phyloP scores from a whole-genome alignment of 2,888 invertebrate genomes.

The Blera fallax region DNA sequence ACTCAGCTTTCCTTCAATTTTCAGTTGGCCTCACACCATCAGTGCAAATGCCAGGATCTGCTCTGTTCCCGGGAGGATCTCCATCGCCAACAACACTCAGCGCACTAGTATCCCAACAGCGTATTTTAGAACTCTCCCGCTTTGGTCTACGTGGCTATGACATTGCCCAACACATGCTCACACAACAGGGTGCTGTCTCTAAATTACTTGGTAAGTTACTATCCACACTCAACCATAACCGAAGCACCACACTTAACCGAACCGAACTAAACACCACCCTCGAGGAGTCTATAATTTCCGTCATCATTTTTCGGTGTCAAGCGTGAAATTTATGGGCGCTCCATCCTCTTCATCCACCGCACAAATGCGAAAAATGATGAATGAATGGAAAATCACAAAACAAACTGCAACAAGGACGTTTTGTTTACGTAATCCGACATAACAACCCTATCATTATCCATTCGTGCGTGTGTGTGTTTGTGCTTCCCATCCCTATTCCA shows the following conservation, averaged over 20 bases:
- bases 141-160: slow-evolving; percentile 80
- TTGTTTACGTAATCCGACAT: slow-evolving; percentile 78
- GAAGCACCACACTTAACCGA: slow-evolving; percentile 50
- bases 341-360: not conserved
- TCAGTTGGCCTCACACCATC: slow-evolving; percentile 79
- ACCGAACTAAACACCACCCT: slow-evolving; percentile 49
- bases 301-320: slow-evolving; percentile 72
- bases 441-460: slow-evolving; percentile 78
- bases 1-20: slow-evolving; percentile 47
- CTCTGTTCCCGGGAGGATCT: slow-evolving; percentile 77
- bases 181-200: slow-evolving; percentile 81
- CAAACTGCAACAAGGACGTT: slow-evolving; percentile 72
- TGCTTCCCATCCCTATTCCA: slow-evolving; percentile 37
- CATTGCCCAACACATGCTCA: slow-evolving; percentile 81
- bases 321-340: slow-evolving; percentile 70
- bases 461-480: not conserved
- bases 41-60: slow-evolving; percentile 80
- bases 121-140: slow-evolving; percentile 79
- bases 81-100: slow-evolving; percentile 86
- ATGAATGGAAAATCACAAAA: slow-evolving; percentile 24
- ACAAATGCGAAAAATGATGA: slow-evolving; percentile 43
- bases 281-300: slow-evolving; percentile 64
- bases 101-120: slow-evolving; percentile 85
- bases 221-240: slow-evolving; percentile 30
- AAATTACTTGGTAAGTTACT: slow-evolving; percentile 79